phyloP scores from a whole-genome alignment of 2,113 vertebrate genomes.

The Petroica traversi region DNA sequence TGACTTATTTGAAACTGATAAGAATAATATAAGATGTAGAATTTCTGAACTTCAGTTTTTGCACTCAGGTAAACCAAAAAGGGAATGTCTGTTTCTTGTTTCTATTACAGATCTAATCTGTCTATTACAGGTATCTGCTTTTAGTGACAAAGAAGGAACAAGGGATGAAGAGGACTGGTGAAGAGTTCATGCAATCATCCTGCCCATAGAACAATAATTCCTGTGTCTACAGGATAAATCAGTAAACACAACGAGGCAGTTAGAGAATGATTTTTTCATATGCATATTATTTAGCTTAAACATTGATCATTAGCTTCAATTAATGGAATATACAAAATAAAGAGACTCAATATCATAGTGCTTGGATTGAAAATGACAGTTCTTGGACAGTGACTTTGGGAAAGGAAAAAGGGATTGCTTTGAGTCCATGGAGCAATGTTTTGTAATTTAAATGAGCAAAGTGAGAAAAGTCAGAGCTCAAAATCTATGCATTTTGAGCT shows the following conservation, averaged over 20 bases:
- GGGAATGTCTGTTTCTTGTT: background rate
- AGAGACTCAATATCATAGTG: background rate
- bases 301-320: background rate
- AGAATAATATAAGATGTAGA: background rate
- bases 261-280: background rate
- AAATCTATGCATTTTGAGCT: constrained; percentile 51
- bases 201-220: background rate
- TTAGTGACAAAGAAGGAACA: background rate
- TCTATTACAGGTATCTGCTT: background rate
- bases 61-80: background rate
- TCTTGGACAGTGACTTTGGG: background rate
- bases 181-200: background rate
- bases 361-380: constrained; percentile 11
- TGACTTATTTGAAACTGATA: background rate
- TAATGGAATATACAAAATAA: background rate
- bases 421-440: constrained; percentile 22
- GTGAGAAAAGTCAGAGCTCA: too few species aligned
- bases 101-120: background rate
- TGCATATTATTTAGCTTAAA: constrained; percentile 14
- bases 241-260: background rate
- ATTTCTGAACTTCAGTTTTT: background rate
- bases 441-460: constrained; percentile 40
- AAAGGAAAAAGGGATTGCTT: background rate
- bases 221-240: background rate
- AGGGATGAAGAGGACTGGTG: background rate